Evolutionary conservation across 2,888 invertebrate genomes (phyloP).

Genomic region (Cacoxenus indagator): DNA sequence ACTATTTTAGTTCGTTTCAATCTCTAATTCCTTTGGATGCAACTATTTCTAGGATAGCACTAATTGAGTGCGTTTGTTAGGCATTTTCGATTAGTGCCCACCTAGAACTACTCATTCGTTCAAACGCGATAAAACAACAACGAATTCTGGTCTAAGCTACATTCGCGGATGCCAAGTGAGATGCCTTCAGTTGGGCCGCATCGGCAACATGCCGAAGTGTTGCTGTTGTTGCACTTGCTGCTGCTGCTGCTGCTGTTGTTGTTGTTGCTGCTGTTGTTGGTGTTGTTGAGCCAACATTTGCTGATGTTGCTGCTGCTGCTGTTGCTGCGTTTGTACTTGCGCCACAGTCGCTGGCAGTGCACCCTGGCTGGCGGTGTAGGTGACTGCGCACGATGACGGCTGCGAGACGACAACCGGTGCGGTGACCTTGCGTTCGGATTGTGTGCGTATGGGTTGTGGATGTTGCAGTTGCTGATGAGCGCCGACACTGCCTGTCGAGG

Average conservation of each 20-base stretch:
- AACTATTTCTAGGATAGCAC: conserved; percentile 46
- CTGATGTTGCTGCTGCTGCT: conserved; percentile 44
- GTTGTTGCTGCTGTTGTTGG: conserved; percentile 48
- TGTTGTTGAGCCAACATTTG: conserved; percentile 40
- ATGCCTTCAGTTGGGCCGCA: conserved; percentile 67
- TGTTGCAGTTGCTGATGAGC: conserved; percentile 35
- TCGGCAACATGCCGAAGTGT: conserved; percentile 68
- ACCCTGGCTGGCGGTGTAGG: conserved; percentile 56
- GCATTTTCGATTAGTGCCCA: background rate
- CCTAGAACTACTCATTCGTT: conserved; percentile 26
- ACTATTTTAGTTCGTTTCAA: background rate
- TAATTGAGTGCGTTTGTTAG: conserved; percentile 52
- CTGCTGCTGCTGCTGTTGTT: conserved; percentile 41
- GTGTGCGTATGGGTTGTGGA: conserved; percentile 63
- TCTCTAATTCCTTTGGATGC: conserved; percentile 11
- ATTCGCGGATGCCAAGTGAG: conserved; percentile 62
- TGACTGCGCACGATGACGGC: conserved; percentile 57
- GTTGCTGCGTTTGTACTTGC: conserved; percentile 46
- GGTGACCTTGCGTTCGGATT: conserved; percentile 69
- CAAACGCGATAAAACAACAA: conserved; percentile 44
- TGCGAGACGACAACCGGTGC: conserved; percentile 67
- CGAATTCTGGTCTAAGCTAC: conserved; percentile 58
- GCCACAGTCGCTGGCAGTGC: conserved; percentile 39
- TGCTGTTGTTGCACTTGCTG: conserved; percentile 49
- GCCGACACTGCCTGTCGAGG: conserved; percentile 42